Evolutionary conservation across 2,888 invertebrate species (phyloP), one percentile per base, ranked within the genome.

Genomic region (Pseudococcus longispinus): DNA sequence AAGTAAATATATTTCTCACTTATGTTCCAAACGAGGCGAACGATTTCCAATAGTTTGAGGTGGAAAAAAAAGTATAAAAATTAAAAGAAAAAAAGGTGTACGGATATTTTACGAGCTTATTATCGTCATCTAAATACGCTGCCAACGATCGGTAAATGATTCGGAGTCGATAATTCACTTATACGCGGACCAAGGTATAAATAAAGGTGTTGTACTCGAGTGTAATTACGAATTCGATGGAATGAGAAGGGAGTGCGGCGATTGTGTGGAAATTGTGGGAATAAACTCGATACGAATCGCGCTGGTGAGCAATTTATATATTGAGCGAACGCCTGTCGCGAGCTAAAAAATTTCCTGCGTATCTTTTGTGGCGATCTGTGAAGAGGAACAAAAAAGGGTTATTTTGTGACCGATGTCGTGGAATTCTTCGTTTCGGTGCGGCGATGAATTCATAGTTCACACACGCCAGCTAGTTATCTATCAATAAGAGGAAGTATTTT

Each of bases 401-500:
- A n/a, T 51, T 51, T 51, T 51, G 51, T 51, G 44, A 46, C n/a
- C 13, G 51, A n/a, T 8, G 32, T 5, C 8, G 37, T 51, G 51
- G n/a, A n/a, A 51, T 51, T 51, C n/a, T 51, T 70, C 9, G 18
- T 20, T 23, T 70, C 15, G 51, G n/a, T n/a, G 3, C 4, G 18
- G 2, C 2, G 51, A 51, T n/a, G 51, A 46, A 51, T 51, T 51
- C n/a, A 51, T 51, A n/a, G 6, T 51, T 51, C n/a, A 51, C 51
- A 2, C n/a, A 46, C 44, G 51, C 2, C 5, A 65, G 11, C 6
- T 55, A 65, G 29, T 5, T 26, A 15, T 13, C 11, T 13, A 8
- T 70, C 29, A 26, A 15, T 26, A 70, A 70, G 70, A 70, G 70
- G 70, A 70, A 70, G 70, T 23, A 70, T 51, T 51, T 51, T 51